A percentile compares a stretch with the other conserved stretches of the same genome.
These are phyloP conservation scores for Tetramorium alpestre DNA, from an alignment of 1,140 invertebrate species.

Conservation along the genomic window DNA sequence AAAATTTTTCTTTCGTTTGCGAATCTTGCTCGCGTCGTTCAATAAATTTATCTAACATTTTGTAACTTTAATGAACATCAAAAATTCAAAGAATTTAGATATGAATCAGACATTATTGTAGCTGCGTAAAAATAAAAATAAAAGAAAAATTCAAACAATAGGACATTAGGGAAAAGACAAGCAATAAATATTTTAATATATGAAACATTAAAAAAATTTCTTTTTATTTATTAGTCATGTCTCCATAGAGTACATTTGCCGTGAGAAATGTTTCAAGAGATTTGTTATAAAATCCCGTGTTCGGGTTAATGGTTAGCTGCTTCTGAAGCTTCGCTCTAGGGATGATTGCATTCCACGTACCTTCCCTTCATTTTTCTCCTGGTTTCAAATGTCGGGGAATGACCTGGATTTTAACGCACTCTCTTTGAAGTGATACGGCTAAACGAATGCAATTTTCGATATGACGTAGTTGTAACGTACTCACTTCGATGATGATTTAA, in stretches of 20 bases:
- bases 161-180: background rate
- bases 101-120: background rate
- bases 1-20: background rate
- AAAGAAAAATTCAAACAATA: background rate
- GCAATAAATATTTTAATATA: background rate
- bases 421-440: conserved; percentile 67
- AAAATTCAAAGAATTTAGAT: background rate
- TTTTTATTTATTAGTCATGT: background rate
- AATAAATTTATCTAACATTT: conserved; percentile 3
- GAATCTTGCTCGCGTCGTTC: background rate
- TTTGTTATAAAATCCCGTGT: background rate
- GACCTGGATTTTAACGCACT: conserved; percentile 69
- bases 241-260: too few relatives aligned
- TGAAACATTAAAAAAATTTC: background rate
- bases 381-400: conserved; percentile 39
- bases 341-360: conserved; percentile 52
- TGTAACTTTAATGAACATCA: background rate
- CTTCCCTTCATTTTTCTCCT: conserved; percentile 43
- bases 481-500: conserved; percentile 63
- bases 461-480: conserved; percentile 16
- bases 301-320: conserved; percentile 29
- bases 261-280: background rate
- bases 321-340: conserved; percentile 14
- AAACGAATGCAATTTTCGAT: conserved; percentile 75
- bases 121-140: background rate